These are phyloP conservation scores for Actinia tenebrosa DNA, from an alignment of 64 coral and sea anemone species.

Conservation along the genomic window DNA sequence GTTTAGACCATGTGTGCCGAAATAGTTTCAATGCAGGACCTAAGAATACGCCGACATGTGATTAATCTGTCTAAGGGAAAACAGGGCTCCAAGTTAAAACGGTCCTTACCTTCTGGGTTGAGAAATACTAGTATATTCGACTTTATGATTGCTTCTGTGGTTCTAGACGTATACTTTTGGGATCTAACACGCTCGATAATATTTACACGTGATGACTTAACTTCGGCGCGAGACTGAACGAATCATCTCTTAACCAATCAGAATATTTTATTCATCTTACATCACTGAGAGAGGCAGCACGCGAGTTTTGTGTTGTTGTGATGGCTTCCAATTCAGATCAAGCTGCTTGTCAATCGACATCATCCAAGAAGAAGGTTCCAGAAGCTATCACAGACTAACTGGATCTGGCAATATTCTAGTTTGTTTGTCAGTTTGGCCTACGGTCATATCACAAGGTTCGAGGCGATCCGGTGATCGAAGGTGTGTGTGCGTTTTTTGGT, in stretches of 20 bases:
- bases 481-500: conserved; percentile 37
- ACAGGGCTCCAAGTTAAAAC: background rate
- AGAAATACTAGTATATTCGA: background rate
- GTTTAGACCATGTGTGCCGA: background rate
- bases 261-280: background rate
- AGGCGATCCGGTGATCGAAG: conserved; percentile 38
- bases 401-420: conserved; percentile 34
- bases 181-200: background rate
- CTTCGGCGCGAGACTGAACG: background rate
- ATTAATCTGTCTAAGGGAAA: background rate
- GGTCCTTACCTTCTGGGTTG: background rate
- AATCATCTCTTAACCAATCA: background rate
- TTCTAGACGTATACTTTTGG: background rate
- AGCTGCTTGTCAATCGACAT: background rate
- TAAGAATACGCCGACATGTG: background rate
- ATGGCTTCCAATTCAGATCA: background rate
- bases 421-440: conserved; percentile 15
- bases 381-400: background rate
- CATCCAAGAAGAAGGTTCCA: background rate
- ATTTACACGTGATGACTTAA: background rate
- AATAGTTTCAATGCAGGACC: background rate
- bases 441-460: conserved; percentile 29
- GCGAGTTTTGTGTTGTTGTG: background rate
- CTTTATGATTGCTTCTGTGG: background rate
- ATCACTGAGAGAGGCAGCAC: background rate